Evolutionary conservation across 2,113 vertebrate species (phyloP).

Genomic region (Ceuthmochares aereus): DNA sequence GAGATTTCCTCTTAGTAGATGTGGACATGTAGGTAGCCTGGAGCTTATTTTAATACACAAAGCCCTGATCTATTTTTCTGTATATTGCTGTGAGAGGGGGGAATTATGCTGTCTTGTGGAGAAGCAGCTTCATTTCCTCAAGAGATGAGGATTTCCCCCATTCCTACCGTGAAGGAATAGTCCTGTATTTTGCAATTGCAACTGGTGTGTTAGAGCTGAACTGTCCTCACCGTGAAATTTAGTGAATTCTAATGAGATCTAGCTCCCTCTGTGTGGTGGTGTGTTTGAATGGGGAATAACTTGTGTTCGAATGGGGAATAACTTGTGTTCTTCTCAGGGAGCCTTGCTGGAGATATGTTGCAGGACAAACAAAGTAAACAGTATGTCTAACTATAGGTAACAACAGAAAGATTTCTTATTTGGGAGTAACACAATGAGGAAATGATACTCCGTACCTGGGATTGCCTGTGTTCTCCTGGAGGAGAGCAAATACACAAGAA

Average conservation of each 20-base stretch:
- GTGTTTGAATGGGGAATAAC: neutral
- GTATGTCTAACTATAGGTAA: neutral
- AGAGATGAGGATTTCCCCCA: neutral
- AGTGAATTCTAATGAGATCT: neutral
- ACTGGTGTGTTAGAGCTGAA: neutral
- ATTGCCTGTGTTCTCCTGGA: neutral
- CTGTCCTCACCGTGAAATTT: neutral
- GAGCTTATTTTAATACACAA: neutral
- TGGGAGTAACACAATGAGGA: neutral
- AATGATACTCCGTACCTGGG: neutral
- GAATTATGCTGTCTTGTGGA: neutral
- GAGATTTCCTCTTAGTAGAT: neutral
- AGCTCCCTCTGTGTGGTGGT: accelerated
- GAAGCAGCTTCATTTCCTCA: neutral
- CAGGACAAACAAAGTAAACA: neutral
- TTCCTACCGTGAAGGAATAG: neutral
- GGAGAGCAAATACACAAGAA: neutral
- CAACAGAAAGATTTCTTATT: neutral
- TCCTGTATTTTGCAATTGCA: neutral
- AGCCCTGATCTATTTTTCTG: neutral
- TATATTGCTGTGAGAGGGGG: neutral
- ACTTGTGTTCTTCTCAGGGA: neutral
- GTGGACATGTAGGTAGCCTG: neutral
- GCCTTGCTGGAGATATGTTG: neutral
- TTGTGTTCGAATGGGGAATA: neutral